These are phyloP conservation scores for Prionace glauca DNA, from an alignment of 2,797 vertebrate species.

Conservation along the genomic window DNA sequence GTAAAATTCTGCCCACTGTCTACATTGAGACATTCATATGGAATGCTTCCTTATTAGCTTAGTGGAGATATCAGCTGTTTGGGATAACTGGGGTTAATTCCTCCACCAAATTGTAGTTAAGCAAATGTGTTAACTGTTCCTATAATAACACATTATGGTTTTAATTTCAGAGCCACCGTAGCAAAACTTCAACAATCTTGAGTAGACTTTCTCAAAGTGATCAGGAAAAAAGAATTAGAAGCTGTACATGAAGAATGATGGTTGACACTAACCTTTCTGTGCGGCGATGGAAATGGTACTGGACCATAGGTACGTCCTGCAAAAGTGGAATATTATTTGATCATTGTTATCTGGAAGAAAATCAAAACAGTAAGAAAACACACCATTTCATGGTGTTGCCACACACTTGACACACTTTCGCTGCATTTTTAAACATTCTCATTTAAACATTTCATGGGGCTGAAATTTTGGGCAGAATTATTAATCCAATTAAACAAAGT, in stretches of 20 bases:
- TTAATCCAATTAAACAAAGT: background rate
- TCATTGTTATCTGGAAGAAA: constrained; percentile 9
- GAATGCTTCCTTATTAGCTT: background rate
- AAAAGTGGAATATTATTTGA: constrained; percentile 37
- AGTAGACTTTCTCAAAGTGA: background rate
- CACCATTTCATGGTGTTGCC: background rate
- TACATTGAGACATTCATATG: background rate
- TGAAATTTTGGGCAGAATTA: background rate
- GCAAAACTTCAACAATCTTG: background rate
- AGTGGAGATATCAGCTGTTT: background rate
- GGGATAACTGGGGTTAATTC: background rate
- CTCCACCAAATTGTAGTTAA: background rate
- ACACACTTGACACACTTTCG: background rate
- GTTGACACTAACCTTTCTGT: constrained; percentile 65
- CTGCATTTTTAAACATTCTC: background rate
- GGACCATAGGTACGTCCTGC: constrained; percentile 86
- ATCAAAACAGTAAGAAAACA: constrained; percentile 11
- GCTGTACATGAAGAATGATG: background rate
- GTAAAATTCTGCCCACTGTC: background rate
- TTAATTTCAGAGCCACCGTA: background rate
- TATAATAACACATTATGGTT: background rate
- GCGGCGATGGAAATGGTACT: constrained; percentile 82
- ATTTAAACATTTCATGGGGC: background rate
- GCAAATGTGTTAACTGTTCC: background rate
- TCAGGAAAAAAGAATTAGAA: background rate